phyloP scores from a whole-genome alignment of 1,140 invertebrate species.

The Drosophila cardini region DNA sequence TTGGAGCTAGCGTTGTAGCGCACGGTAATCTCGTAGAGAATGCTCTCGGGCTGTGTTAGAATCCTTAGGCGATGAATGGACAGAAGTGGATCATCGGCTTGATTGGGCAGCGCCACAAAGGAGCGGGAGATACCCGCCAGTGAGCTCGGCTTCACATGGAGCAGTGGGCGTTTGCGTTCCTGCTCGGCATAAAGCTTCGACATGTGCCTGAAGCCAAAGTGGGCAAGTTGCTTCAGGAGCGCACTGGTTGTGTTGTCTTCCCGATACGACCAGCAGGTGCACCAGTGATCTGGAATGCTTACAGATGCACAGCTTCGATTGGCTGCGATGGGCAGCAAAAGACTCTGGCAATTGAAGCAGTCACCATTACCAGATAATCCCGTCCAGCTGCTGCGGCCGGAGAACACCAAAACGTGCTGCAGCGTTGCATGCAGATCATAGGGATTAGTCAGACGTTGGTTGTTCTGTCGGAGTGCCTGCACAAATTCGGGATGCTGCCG shows the following conservation, averaged over 20 bases:
- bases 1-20: neutral
- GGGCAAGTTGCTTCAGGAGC: neutral
- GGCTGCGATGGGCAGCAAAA: constrained; percentile 87
- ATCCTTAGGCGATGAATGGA: constrained; percentile 2
- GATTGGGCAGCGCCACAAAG: neutral
- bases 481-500: constrained; percentile 87
- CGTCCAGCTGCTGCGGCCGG: constrained; percentile 81
- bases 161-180: neutral
- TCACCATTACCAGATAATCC: constrained; percentile 51
- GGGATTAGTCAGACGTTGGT: constrained; percentile 90
- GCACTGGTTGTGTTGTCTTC: neutral
- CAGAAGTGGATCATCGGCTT: neutral
- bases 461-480: constrained; percentile 89
- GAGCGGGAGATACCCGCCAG: neutral
- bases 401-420: constrained; percentile 81
- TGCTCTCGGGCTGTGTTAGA: neutral
- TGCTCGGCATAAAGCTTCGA: neutral
- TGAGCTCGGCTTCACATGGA: neutral
- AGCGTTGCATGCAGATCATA: constrained; percentile 91
- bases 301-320: constrained; percentile 89
- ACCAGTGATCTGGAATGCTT: constrained; percentile 90
- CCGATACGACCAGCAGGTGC: constrained; percentile 86
- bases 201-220: neutral
- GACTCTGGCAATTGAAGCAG: constrained; percentile 88
- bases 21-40: constrained; percentile 10